Percentiles rank a stretch among this genome's conserved stretches.
These are phyloP conservation scores for Nineta flava DNA, from an alignment of 2,888 invertebrate genomes.

Conservation along the genomic window DNA sequence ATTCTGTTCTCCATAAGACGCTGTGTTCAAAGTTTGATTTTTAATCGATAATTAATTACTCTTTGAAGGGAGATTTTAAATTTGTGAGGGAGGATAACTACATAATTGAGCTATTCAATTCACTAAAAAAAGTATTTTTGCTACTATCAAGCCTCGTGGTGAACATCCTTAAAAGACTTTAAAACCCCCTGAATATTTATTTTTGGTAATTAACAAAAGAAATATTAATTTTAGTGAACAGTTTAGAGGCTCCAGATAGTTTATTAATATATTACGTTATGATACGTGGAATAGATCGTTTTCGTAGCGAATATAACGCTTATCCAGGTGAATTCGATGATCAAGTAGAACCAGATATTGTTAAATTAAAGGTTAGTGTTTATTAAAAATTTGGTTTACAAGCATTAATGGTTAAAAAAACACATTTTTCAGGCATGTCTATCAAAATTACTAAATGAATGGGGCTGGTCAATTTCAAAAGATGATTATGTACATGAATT, in stretches of 20 bases:
- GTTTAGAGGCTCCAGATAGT: slow-evolving; percentile 67
- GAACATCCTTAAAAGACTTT: no score
- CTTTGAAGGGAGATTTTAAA: no score
- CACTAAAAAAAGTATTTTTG: no score
- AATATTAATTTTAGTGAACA: slow-evolving; percentile 1
- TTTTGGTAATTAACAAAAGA: no score
- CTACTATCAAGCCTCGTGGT: no score
- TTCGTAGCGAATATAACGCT: slow-evolving; percentile 72
- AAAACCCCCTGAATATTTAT: no score
- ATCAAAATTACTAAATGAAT: slow-evolving; percentile 51
- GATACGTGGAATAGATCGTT: slow-evolving; percentile 79
- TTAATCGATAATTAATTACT: no score
- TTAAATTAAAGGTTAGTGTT: slow-evolving; percentile 55
- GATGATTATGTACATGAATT: slow-evolving; percentile 93
- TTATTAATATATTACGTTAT: slow-evolving; percentile 82
- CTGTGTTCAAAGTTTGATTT: no score
- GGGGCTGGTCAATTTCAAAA: slow-evolving; percentile 61
- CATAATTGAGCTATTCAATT: no score
- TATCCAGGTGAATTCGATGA: slow-evolving; percentile 78
- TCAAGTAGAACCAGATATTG: slow-evolving; percentile 79
- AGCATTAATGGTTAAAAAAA: neutral
- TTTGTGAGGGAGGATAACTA: no score
- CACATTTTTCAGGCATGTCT: slow-evolving; percentile 25
- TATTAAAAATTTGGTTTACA: neutral
- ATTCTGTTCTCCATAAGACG: no score